These are phyloP conservation scores for Schizotus pectinicornis DNA, from an alignment of 2,888 invertebrate species.

Conservation along the genomic window DNA sequence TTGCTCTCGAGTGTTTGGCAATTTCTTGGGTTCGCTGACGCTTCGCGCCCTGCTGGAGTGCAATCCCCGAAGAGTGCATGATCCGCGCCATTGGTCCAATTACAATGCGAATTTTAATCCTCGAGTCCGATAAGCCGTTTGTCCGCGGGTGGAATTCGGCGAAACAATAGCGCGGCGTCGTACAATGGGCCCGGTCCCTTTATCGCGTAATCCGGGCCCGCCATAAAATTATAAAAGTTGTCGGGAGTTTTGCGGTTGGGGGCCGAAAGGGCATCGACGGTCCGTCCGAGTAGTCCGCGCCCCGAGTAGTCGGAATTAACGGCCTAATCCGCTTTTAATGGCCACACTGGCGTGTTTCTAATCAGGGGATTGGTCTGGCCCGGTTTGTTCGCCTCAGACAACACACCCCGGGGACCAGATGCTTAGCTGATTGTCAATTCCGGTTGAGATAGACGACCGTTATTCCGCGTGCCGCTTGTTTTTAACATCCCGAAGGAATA, in stretches of 20 bases:
- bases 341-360: slow-evolving; percentile 45
- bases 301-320: slow-evolving; percentile 40
- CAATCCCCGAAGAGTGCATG: no score
- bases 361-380: slow-evolving; percentile 42
- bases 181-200: slow-evolving; percentile 23
- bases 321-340: slow-evolving; percentile 48
- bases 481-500: slow-evolving; percentile 24
- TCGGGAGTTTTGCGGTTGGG: slow-evolving; percentile 23
- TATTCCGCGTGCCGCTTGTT: slow-evolving; percentile 12
- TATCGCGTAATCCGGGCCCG: slow-evolving; percentile 27
- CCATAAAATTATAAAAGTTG: slow-evolving; percentile 32
- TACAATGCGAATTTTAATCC: slow-evolving; percentile 26
- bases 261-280: slow-evolving; percentile 10
- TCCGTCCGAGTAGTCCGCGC: slow-evolving; percentile 24
- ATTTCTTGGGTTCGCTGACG: no score
- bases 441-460: slow-evolving; percentile 16
- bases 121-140: slow-evolving; percentile 17
- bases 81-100: slow-evolving; percentile 19
- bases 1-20: no score
- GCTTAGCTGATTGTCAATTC: slow-evolving; percentile 30
- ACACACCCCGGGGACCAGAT: slow-evolving; percentile 25
- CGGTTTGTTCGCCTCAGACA: slow-evolving; percentile 31
- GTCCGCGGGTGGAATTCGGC: slow-evolving; percentile 19
- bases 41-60: no score
- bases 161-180: slow-evolving; percentile 13